Evolutionary conservation across 1,140 invertebrate genomes (phyloP), one percentile per base, ranked within the genome.

Genomic region (Thaumetopoea pityocampa): DNA sequence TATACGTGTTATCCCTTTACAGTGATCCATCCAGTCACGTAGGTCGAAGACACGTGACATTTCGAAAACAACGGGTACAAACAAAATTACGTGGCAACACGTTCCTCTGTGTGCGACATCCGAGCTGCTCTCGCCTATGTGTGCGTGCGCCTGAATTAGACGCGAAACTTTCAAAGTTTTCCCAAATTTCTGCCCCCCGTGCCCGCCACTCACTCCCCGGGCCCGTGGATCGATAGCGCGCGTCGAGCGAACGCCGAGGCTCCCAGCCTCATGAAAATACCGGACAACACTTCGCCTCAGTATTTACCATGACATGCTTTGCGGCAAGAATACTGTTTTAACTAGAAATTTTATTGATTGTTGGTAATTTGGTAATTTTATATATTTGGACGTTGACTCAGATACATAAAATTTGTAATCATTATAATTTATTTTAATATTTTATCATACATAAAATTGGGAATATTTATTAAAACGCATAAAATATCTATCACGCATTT

Each of bases 111-210:
- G 72, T 73, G 71, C 61, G 55, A 41, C 50, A 55, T 70, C 61
- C n/a, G 62, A 67, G 67, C 62, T 69, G 63, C 49, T 44, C 38
- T 44, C 48, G 42, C 52, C 44, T 20, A 43, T 71, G 79, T 84
- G 80, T 84, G 80, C 74, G 80, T 81, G 77, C 74, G 77, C 80
- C 80, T 84, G 80, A 84, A 84, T 84, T 84, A 84, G 80, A 84
- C 80, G 80, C 67, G 77, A 81, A 84, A 84, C 80, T 84, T 84
- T 84, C 80, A 80, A 84, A 84, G 80, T 84, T 84, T 84, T 84
- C 80, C 80, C 80, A 80, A 84, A 84, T 84, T 84, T 78, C 63
- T 70, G 64, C 72, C 72, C 69, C 70, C 70, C 59, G 61, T 38
- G 42, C 49, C 63, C 41, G 35, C 51, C 48, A 49, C 54, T 58